phyloP scores from a whole-genome alignment of 2,113 vertebrate species.

The Microtus richardsoni region DNA sequence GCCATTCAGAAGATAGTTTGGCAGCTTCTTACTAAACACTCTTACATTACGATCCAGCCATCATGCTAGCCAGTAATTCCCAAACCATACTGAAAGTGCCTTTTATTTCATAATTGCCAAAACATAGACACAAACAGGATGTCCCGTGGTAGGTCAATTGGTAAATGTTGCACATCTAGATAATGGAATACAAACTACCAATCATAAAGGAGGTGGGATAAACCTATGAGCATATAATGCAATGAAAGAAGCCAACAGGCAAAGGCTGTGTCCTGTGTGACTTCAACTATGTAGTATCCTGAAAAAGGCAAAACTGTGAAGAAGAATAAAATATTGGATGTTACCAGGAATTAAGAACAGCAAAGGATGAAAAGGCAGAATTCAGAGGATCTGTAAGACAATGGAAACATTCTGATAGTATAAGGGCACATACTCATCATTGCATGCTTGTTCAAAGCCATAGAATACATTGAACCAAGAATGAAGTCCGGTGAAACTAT shows the following conservation, averaged over 20 bases:
- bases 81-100: neutral
- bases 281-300: neutral
- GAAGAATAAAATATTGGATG: neutral
- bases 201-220: neutral
- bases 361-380: neutral
- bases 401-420: neutral
- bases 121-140: neutral
- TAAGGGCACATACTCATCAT: neutral
- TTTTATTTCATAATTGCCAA: neutral
- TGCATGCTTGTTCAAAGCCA: neutral
- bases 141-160: neutral
- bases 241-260: neutral
- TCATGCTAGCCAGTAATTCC: neutral
- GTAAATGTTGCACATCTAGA: neutral
- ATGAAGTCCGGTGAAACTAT: neutral
- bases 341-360: neutral
- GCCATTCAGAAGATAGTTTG: neutral
- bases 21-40: neutral
- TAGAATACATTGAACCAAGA: neutral
- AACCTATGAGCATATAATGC: neutral
- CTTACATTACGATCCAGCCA: neutral
- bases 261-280: neutral
- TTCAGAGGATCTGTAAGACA: neutral
- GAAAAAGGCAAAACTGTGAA: neutral
- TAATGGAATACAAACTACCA: neutral